Evolutionary conservation across 2,797 vertebrate genomes (phyloP), one percentile per base, ranked within the genome.

Genomic region (Phrynocephalus vlangalii): DNA sequence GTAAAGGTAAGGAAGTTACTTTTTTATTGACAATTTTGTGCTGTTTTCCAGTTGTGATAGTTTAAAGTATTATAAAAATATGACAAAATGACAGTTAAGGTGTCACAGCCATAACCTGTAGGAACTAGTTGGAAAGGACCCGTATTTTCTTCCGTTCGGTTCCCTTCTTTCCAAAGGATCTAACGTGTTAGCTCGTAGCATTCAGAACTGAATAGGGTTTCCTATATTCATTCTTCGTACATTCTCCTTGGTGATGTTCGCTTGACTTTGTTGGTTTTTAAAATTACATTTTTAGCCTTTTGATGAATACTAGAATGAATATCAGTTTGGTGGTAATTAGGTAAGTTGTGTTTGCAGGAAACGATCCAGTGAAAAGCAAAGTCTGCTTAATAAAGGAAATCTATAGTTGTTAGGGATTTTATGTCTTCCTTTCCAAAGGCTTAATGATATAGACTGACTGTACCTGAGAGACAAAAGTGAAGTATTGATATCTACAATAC

Each of bases 1-100:
- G 92, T 98, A 73, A 95, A 98, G 98, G 98, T 98, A 96, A 80
- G 88, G 91, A 93, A 89, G 30, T n/a, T 6, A 67, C 7, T 38
- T 70, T 73, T 77, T 3, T 88, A 0, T 86, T 82, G 38, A 72
- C 8, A 80, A 5, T 38, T 28, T 79, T 33, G 20, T 48, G 24
- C 6, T 73, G 9, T 67, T 76, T 3, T 18, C 60, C 28, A 8
- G 8, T 48, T 16, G 26, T 73, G 33, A 73, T 33, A 18, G 5
- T 79, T 63, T 48, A 4, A 30, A 28, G 1, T 68, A 71, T 24
- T 38, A 8, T 71, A 48, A 84, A 66, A 80, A 76, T 44, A 71
- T 33, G 50, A 38, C 4, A 80, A 38, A 28, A n/a, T 66, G 8
- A 7, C 38, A 44, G 4, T 20, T 22, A 30, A 8, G 52, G 2